Evolutionary conservation across 2,113 vertebrate genomes (phyloP).

Genomic region (human (Homo sapiens)): GRCh38 chr22:38892001-38892500

Average conservation of each 20-base stretch:
- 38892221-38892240: not conserved
- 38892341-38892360: not conserved
- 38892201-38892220: not conserved
- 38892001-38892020: not conserved
- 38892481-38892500: not conserved
- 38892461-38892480: not conserved
- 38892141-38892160: not conserved
- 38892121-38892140: not conserved
- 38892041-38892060: not conserved
- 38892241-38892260: not conserved
- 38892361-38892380: not conserved
- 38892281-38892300: not conserved
- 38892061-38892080: not conserved
- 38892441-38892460: not conserved
- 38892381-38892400: not conserved
- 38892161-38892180: not conserved
- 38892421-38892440: not conserved
- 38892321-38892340: not conserved
- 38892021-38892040: not conserved
- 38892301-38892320: not conserved
- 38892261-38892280: not conserved
- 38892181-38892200: not conserved
- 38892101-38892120: not conserved
- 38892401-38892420: not conserved
- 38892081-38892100: not conserved